These are phyloP conservation scores for Chloromyia formosa DNA, from an alignment of 2,888 invertebrate species.

Conservation along the genomic window DNA sequence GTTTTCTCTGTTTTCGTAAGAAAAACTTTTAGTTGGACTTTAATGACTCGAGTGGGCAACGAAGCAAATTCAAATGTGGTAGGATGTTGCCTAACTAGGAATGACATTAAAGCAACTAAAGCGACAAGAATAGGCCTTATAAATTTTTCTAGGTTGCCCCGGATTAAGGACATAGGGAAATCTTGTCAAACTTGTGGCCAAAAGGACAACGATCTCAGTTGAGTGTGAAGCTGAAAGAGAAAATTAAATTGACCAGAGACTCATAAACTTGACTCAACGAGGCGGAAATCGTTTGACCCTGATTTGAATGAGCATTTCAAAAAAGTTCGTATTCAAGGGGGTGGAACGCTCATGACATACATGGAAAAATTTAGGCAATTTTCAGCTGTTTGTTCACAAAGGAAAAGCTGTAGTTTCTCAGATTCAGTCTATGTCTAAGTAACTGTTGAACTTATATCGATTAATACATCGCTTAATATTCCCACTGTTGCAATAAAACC, in stretches of 20 bases:
- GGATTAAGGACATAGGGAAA: no score
- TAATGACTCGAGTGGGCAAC: slow-evolving; percentile 52
- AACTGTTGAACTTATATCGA: no score
- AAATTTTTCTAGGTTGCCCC: no score
- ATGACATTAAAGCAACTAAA: background rate
- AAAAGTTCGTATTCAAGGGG: background rate
- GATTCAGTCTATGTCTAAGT: no score
- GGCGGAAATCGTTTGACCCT: slow-evolving; percentile 61
- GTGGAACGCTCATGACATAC: background rate
- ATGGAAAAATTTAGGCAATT: background rate
- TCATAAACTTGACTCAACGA: slow-evolving; percentile 61
- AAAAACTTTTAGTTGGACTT: slow-evolving; percentile 48
- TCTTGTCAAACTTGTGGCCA: slow-evolving; percentile 6
- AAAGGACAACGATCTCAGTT: slow-evolving; percentile 25
- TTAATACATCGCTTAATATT: no score
- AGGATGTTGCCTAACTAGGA: background rate
- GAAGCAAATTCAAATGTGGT: slow-evolving; percentile 51
- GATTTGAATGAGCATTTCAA: slow-evolving; percentile 59
- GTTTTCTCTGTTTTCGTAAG: background rate
- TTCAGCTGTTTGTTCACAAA: no score
- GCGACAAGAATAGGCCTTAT: no score
- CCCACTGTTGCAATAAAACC: no score
- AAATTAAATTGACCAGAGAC: slow-evolving; percentile 63
- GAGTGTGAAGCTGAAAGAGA: slow-evolving; percentile 47
- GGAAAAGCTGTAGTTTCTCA: no score